Percentiles rank a stretch among this genome's conserved stretches.
Conservation (phyloP, 1,140 invertebrate species). For the Euwallacea similis region DNA sequence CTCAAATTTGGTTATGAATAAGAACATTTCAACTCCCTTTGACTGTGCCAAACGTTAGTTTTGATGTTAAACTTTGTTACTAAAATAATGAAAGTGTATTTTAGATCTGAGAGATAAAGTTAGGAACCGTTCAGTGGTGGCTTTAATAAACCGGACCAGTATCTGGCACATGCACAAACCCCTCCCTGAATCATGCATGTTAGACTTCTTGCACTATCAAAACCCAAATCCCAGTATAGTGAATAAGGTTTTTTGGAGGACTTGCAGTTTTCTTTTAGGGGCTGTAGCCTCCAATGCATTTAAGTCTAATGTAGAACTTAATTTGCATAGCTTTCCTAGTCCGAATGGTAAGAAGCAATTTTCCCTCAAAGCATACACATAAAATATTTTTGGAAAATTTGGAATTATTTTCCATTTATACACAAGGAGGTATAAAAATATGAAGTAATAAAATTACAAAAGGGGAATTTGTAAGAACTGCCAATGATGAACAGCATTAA, state of each 20-base stretch:
- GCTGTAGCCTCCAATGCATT: conserved; percentile 76
- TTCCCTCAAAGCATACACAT: neutral
- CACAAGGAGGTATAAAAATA: neutral
- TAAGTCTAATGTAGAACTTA: conserved; percentile 74
- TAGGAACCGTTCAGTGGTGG: conserved; percentile 72
- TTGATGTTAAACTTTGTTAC: neutral
- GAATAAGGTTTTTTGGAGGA: conserved; percentile 88
- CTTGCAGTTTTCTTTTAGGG: conserved; percentile 86
- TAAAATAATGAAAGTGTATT: conserved; percentile 39
- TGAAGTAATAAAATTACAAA: too few relatives aligned
- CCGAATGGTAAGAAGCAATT: conserved; percentile 66
- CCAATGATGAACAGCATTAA: too few relatives aligned
- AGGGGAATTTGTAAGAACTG: neutral
- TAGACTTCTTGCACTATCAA: conserved; percentile 79
- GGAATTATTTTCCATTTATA: neutral
- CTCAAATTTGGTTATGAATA: conserved; percentile 86
- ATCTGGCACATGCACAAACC: conserved; percentile 94
- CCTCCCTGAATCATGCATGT: conserved; percentile 73
- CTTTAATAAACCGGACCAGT: conserved; percentile 72
- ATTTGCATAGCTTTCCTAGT: conserved; percentile 83
- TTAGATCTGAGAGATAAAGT: conserved; percentile 77
- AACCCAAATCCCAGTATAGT: conserved; percentile 67
- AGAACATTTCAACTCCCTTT: conserved; percentile 85
- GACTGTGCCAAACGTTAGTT: conserved; percentile 87
- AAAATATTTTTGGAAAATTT: too few relatives aligned